phyloP scores from a whole-genome alignment of 2,113 vertebrate species.

The Numida meleagris region DNA sequence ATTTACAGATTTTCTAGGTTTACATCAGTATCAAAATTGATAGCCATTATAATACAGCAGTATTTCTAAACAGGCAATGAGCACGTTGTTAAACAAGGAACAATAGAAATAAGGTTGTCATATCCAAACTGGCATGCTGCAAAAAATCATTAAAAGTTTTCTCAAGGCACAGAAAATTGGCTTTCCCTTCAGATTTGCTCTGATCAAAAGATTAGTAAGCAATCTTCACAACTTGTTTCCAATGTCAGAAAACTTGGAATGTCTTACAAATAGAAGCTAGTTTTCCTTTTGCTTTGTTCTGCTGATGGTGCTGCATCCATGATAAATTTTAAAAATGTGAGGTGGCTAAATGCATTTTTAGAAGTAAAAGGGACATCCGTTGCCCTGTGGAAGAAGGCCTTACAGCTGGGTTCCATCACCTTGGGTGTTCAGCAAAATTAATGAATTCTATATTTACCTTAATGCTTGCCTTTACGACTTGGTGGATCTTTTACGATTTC shows the following conservation, averaged over 20 bases:
- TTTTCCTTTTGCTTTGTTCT: not conserved
- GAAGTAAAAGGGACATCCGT: not conserved
- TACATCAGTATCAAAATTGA: not conserved
- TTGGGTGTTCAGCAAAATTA: not conserved
- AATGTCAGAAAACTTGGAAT: not conserved
- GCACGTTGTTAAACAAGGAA: not conserved
- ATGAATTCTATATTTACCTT: not conserved
- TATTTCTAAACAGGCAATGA: not conserved
- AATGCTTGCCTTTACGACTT: not conserved
- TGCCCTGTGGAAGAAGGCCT: not conserved
- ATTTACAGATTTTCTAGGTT: not conserved
- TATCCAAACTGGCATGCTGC: not conserved
- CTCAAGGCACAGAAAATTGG: not conserved
- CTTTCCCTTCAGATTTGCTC: not conserved
- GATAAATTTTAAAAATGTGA: not conserved
- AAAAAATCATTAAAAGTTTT: not conserved
- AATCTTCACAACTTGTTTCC: not conserved
- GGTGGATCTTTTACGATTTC: not conserved
- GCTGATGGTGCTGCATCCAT: no score
- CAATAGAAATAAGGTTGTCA: not conserved
- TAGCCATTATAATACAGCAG: not conserved
- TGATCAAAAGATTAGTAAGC: not conserved
- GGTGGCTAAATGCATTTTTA: not conserved
- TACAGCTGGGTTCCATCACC: not conserved
- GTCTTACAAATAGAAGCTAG: not conserved